These are phyloP conservation scores for Thecophora atra DNA, from an alignment of 2,888 invertebrate genomes.

Conservation along the genomic window DNA sequence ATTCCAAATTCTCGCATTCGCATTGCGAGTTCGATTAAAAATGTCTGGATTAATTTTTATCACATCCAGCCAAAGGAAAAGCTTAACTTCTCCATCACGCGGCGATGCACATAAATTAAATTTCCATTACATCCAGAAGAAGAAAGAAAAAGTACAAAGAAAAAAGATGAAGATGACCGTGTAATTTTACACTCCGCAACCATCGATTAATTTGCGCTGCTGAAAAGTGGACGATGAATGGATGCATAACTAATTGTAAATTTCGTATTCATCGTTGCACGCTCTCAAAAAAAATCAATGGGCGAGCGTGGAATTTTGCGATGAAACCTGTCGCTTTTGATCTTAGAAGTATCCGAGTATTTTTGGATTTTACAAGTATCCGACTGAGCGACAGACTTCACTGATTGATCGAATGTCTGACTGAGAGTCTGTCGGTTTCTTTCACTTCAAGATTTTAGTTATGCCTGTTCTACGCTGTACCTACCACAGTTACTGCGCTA, in stretches of 20 bases:
- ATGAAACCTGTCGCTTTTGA: conserved; percentile 22
- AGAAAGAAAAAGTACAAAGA: neutral
- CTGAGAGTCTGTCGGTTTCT: neutral
- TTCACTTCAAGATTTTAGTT: too few relatives aligned
- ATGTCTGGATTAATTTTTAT: too few relatives aligned
- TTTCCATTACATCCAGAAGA: neutral
- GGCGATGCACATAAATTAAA: too few relatives aligned
- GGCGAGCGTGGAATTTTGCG: conserved; percentile 14
- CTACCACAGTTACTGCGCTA: neutral
- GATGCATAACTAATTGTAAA: conserved; percentile 7
- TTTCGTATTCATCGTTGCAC: neutral
- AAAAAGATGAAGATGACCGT: neutral
- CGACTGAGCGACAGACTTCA: neutral
- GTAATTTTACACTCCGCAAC: too few relatives aligned
- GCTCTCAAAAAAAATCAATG: neutral
- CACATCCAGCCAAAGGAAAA: conserved; percentile 22
- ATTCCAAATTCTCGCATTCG: too few relatives aligned
- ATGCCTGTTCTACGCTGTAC: too few relatives aligned
- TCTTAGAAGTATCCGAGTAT: too few relatives aligned
- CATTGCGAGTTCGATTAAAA: too few relatives aligned
- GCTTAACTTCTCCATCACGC: neutral
- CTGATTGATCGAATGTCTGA: neutral
- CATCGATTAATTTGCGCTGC: too few relatives aligned
- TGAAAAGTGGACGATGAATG: too few relatives aligned
- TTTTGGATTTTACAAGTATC: conserved; percentile 9